A percentile compares a stretch with the other conserved stretches of the same genome.
Conservation (phyloP, 2,888 invertebrate species). For the Aricia artaxerxes region DNA sequence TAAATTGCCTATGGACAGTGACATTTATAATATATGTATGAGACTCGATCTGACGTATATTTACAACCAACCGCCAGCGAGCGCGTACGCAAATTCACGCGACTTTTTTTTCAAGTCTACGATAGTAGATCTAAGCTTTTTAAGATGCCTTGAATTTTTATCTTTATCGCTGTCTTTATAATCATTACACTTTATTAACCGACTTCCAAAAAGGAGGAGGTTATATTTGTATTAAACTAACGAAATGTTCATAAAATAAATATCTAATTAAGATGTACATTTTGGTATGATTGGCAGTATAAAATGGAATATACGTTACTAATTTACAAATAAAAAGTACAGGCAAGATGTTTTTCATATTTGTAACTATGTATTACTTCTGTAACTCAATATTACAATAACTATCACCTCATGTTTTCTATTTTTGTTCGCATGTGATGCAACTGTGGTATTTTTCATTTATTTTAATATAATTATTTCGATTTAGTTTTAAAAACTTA, state of each 20-base stretch:
- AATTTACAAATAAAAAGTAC: not conserved
- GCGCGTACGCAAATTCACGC: not conserved
- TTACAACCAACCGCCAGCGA: not conserved
- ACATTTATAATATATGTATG: too few species aligned
- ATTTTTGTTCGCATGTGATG: not conserved
- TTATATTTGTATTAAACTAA: not conserved
- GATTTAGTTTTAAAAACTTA: not conserved
- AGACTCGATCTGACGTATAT: not conserved
- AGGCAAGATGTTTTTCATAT: conserved; percentile 4
- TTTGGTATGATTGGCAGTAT: conserved; percentile 4
- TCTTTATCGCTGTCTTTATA: not conserved
- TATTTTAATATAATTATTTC: not conserved
- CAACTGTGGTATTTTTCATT: not conserved
- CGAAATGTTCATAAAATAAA: not conserved
- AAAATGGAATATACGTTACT: not conserved
- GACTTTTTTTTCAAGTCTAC: not conserved
- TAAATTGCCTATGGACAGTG: not conserved
- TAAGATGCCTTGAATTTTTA: not conserved
- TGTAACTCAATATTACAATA: not conserved
- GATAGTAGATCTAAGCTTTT: not conserved
- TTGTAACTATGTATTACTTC: not conserved
- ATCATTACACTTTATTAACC: not conserved
- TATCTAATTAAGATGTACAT: not conserved
- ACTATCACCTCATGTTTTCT: not conserved
- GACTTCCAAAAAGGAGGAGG: too few species aligned